A percentile compares a stretch with the other conserved stretches of the same genome.
Conservation (phyloP, 2,113 vertebrate species). For the Zeus faber region DNA sequence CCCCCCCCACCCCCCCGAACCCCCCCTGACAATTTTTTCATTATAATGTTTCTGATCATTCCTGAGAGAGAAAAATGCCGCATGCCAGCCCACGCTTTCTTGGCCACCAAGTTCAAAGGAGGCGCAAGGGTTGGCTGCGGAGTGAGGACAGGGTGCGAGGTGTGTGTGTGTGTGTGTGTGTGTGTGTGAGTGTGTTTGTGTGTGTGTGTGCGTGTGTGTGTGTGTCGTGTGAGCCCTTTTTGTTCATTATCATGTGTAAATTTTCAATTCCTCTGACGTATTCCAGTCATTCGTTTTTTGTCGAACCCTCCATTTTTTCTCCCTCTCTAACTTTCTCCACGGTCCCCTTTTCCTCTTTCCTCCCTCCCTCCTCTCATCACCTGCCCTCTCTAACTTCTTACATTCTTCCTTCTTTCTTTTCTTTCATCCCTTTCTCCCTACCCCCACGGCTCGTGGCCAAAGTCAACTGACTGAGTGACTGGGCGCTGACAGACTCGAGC, state of each 20-base stretch:
- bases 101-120: conserved; percentile 72
- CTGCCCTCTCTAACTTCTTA: background rate
- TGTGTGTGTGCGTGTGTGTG: background rate
- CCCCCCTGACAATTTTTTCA: conserved; percentile 55
- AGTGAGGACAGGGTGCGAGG: conserved; percentile 37
- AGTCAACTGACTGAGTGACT: conserved; percentile 18
- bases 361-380: background rate
- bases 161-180: conserved; percentile 20
- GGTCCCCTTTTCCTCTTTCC: too few species aligned
- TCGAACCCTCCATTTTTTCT: background rate
- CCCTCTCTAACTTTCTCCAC: too few species aligned
- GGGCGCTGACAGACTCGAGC: conserved; percentile 43
- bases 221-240: background rate
- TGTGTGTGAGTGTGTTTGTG: conserved; percentile 22
- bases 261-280: too few species aligned
- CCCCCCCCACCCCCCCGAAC: conserved; percentile 45
- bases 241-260: background rate
- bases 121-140: conserved; percentile 31
- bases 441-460: conserved; percentile 3
- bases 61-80: conserved; percentile 53
- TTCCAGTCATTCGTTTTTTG: too few species aligned
- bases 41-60: conserved; percentile 67
- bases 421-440: conserved; percentile 28
- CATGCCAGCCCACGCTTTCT: conserved; percentile 48
- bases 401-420: conserved; percentile 13